Evolutionary conservation across 2,888 invertebrate species (phyloP), one percentile per base, ranked within the genome.

Genomic region (Pseudococcus viburni): DNA sequence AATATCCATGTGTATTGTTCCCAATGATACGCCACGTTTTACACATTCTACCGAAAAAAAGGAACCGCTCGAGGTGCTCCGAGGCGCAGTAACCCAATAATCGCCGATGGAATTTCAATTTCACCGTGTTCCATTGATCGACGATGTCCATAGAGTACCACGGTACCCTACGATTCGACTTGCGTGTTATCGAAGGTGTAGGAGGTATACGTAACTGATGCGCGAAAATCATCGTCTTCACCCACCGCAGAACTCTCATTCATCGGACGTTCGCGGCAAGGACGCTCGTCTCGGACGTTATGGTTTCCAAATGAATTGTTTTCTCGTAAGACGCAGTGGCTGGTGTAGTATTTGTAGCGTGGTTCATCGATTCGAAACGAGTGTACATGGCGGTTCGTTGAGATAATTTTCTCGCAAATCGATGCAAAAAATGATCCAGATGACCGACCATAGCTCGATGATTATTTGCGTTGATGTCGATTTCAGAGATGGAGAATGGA

Each of bases 21-120:
- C 46, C 15, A 83, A 46, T n/a, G 46, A 83, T 42, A 83, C 46
- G 80, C 46, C n/a, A 3, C n/a, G 46, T 83, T 83, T 42, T 22
- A 83, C 39, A 83, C 39, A 83, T 42, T 83, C 4, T 19, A 19
- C 19, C 80, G n/a, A 42, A 83, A 83, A 77, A 77, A 39, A 77
- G 39, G 1, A 33, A 33, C 26, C 42, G 42, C 42, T 42, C 42
- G 42, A 42, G 42, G 42, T 42, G 42, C 42, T 33, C 42, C 8
- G 42, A 42, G 7, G 33, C 73, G 26, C 73, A 73, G 11, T 33
- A 33, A 33, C 17, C 73, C 22, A 64, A 64, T 64, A 22, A 64
- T 64, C 64, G 22, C 22, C 64, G 64, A 64, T 22, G 64, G 73
- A 73, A 73, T 73, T 33, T 15, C 73, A 73, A 33, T 73, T 73